These are phyloP conservation scores for Kradibia gibbosae DNA, from an alignment of 1,140 invertebrate species.

Conservation along the genomic window DNA sequence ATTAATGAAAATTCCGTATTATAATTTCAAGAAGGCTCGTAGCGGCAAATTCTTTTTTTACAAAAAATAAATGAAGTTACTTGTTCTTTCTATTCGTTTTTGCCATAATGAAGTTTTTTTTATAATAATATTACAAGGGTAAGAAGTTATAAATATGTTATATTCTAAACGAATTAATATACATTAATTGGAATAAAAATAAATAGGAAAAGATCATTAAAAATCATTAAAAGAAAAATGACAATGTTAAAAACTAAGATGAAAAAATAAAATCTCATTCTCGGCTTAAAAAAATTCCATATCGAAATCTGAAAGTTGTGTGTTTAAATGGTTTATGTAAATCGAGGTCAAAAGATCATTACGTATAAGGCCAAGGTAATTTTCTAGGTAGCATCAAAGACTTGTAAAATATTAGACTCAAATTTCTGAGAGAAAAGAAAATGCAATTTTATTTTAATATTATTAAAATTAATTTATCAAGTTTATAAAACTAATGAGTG, in stretches of 20 bases:
- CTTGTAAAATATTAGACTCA: constrained; percentile 4
- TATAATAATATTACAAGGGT: background rate
- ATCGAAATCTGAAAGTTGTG: constrained; percentile 58
- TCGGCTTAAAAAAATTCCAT: constrained; percentile 58
- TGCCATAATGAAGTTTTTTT: too few relatives aligned
- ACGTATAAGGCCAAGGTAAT: constrained; percentile 59
- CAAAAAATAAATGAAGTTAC: too few relatives aligned
- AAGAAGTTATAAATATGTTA: background rate
- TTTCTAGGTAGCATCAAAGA: background rate
- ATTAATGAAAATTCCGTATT: too few relatives aligned
- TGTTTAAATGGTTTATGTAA: constrained; percentile 57
- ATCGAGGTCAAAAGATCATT: constrained; percentile 10
- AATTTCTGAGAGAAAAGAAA: background rate
- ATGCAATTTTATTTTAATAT: constrained; percentile 9
- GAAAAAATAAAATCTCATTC: background rate
- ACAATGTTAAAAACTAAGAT: background rate
- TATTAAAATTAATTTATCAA: constrained; percentile 13
- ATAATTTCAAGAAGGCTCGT: too few relatives aligned
- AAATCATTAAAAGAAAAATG: background rate
- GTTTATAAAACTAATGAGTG: constrained; percentile 18
- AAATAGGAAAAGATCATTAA: background rate
- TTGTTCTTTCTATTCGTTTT: too few relatives aligned
- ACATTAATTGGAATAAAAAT: background rate
- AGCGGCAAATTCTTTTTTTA: too few relatives aligned
- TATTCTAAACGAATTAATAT: background rate